Base-by-base conservation (phyloP, 2,888 invertebrate species). In the Zeuzera pyrina region DNA sequence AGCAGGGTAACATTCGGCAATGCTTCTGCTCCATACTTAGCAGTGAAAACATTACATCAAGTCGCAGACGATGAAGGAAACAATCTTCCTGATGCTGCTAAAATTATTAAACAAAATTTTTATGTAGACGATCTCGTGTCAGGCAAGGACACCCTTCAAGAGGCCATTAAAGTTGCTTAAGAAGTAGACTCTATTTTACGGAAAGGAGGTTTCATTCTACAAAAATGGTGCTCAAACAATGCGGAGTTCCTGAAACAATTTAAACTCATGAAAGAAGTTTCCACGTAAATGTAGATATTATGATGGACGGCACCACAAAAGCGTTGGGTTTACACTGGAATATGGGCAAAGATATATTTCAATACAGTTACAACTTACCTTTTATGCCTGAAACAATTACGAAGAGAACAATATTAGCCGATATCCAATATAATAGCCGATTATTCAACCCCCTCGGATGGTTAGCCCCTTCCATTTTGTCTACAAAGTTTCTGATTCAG, bases 381-480 rank as follows among this genome's bases (percentile, higher is more conserved):
- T n/a, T 6, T 11, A n/a, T n/a, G 3, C 3, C 26, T 3, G 12
- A 10, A 7, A 26, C 12, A 2, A 22, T 40, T 2, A 39, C 38
- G 5, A 44, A 42, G 10, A 12, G 38, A 30, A 26, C 8, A 8
- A 39, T 43, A 7, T 19, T 38, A 4, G 36, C 41, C 5, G 42
- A 43, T 1, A 26, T 42, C 0, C 36, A 39, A 24, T n/a, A n/a
- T n/a, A n/a, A n/a, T n/a, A n/a, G n/a, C n/a, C 28, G 11, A n/a
- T 12, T 43, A 1, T 43, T 37, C 8, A 43, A 46, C 26, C 42
- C 43, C 0, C 24, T 43, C 2, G 43, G 43, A 5, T 41, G 40
- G 38, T 29, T 46, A 5, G 30, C 37, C 2, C 40, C 40, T n/a
- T 14, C 15, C 3, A 21, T 34, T 3, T 10, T 37, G 12, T 25